Percentiles rank a stretch among this genome's conserved stretches.
Evolutionary conservation across 2,888 invertebrate species (phyloP).

Genomic region (Phymatocera aterrima): DNA sequence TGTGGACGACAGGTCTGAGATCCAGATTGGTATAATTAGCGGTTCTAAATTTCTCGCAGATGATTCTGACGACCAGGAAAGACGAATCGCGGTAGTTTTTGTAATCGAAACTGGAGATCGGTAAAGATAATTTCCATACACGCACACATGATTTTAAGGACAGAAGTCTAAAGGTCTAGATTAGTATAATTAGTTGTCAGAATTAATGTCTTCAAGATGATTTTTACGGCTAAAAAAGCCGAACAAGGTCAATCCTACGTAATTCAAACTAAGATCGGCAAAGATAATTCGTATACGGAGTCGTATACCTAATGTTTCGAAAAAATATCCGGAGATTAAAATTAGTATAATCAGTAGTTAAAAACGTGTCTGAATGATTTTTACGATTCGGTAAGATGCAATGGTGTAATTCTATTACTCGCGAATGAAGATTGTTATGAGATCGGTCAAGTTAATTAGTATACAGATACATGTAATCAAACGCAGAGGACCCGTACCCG

Average conservation of each 20-base stretch:
- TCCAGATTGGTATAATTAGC: not conserved
- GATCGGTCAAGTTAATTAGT: constrained; percentile 6
- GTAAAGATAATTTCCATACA: too few relatives aligned
- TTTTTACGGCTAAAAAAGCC: too few relatives aligned
- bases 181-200: too few relatives aligned
- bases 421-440: too few relatives aligned
- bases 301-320: not conserved
- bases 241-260: too few relatives aligned
- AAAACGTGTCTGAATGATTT: not conserved
- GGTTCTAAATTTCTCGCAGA: too few relatives aligned
- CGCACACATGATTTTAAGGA: too few relatives aligned
- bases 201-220: too few relatives aligned
- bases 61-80: too few relatives aligned
- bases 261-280: not conserved
- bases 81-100: not conserved
- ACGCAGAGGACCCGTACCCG: constrained; percentile 9
- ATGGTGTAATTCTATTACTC: not conserved
- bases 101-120: not conserved
- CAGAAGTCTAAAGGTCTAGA: too few relatives aligned
- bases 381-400: not conserved
- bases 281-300: not conserved
- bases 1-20: not conserved
- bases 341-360: not conserved
- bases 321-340: not conserved
- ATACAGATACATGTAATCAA: not conserved